phyloP scores from a whole-genome alignment of 1,140 invertebrate genomes.

The Bombus waltoni region DNA sequence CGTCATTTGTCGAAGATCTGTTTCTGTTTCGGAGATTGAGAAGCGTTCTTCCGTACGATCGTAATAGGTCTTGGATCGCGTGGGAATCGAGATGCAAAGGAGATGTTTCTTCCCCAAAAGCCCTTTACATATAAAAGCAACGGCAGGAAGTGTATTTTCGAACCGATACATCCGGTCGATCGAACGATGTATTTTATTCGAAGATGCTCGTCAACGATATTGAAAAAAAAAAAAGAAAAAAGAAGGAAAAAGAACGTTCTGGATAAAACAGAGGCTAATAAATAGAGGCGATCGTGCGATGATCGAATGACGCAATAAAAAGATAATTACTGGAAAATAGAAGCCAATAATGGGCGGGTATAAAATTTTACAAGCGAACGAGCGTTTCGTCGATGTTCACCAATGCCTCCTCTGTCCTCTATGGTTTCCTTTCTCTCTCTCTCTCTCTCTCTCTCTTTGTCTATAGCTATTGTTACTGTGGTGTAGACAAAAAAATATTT shows the following conservation, averaged over 20 bases:
- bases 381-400: neutral
- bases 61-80: neutral
- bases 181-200: neutral
- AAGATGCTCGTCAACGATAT: neutral
- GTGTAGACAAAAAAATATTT: neutral
- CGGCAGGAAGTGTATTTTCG: neutral
- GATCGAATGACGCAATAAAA: conserved; percentile 20
- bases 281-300: neutral
- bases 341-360: conserved; percentile 1
- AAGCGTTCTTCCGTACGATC: neutral
- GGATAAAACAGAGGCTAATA: neutral
- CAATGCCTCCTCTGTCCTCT: neutral
- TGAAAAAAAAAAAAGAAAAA: neutral
- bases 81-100: neutral
- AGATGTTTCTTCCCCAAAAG: neutral
- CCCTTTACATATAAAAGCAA: neutral
- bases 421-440: neutral
- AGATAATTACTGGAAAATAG: conserved; percentile 38
- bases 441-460: too few species aligned
- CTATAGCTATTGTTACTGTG: neutral
- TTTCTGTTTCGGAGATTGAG: neutral
- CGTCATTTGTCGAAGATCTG: neutral
- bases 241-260: neutral
- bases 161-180: conserved; percentile 14
- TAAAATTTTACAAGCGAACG: conserved; percentile 27